phyloP scores from a whole-genome alignment of 2,797 vertebrate genomes.

The Bradypodion pumilum region DNA sequence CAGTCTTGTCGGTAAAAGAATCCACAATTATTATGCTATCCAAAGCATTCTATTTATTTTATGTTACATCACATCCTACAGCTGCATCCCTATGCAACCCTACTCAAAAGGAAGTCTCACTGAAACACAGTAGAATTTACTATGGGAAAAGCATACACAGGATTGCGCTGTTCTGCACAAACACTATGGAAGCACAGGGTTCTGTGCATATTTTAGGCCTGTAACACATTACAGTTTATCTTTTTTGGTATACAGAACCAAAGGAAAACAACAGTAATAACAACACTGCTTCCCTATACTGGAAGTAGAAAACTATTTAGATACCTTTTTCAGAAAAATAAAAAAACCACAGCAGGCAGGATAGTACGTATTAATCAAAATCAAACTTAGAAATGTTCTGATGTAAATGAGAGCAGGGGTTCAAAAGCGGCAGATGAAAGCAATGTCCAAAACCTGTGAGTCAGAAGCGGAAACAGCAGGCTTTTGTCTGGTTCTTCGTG shows the following conservation, averaged over 20 bases:
- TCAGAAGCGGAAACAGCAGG: not conserved
- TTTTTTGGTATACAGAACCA: slow-evolving; percentile 13
- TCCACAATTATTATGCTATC: not conserved
- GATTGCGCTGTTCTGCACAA: not conserved
- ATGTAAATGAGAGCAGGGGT: not conserved
- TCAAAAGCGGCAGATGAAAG: not conserved
- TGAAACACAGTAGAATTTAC: not conserved
- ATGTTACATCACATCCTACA: not conserved
- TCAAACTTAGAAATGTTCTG: not conserved
- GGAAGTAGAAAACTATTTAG: not conserved
- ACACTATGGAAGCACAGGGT: not conserved
- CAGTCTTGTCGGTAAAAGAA: not conserved
- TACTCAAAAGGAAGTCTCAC: not conserved
- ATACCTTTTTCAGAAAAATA: slow-evolving; percentile 4
- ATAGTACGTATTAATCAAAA: not conserved
- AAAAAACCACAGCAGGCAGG: not conserved
- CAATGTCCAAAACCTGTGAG: not conserved
- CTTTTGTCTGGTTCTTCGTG: not conserved
- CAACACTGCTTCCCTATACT: slow-evolving; percentile 1
- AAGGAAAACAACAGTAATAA: not conserved
- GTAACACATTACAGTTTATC: not conserved
- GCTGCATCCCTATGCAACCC: not conserved
- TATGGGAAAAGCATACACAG: not conserved
- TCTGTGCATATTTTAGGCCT: slow-evolving; percentile 15
- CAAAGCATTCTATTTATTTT: slow-evolving; percentile 1